phyloP scores from a whole-genome alignment of 2,797 vertebrate genomes.

The Ptychadena robeensis region DNA sequence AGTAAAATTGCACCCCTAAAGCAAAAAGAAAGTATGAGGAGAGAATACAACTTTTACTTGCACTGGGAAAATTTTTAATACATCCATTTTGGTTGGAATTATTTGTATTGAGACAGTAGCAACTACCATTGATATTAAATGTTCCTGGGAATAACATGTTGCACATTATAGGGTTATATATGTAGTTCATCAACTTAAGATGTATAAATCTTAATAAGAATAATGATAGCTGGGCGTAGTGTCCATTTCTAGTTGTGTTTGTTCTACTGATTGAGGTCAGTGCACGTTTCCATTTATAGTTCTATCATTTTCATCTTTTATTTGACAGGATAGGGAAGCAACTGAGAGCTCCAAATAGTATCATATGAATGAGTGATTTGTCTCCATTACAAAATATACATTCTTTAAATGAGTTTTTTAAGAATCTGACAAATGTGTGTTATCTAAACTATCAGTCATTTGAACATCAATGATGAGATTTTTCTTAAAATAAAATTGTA shows the following conservation, averaged over 20 bases:
- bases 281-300: neutral
- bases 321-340: neutral
- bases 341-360: conserved; percentile 1
- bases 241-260: neutral
- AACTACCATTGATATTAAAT: too few relatives aligned
- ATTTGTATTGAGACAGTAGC: too few relatives aligned
- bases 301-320: neutral
- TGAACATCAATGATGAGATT: conserved; percentile 1
- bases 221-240: neutral
- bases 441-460: conserved; percentile 1
- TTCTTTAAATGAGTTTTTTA: neutral
- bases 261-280: neutral
- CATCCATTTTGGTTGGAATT: too few relatives aligned
- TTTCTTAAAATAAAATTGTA: neutral
- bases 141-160: too few relatives aligned
- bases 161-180: too few relatives aligned
- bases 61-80: too few relatives aligned
- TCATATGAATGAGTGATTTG: neutral
- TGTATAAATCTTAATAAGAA: neutral
- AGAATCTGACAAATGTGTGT: neutral
- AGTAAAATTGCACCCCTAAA: too few relatives aligned
- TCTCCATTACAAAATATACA: neutral
- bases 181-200: too few relatives aligned
- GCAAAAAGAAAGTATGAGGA: too few relatives aligned
- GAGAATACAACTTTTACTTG: too few relatives aligned